Evolutionary conservation across 2,797 vertebrate genomes (phyloP).

Genomic region (Odontamblyopus rebecca): DNA sequence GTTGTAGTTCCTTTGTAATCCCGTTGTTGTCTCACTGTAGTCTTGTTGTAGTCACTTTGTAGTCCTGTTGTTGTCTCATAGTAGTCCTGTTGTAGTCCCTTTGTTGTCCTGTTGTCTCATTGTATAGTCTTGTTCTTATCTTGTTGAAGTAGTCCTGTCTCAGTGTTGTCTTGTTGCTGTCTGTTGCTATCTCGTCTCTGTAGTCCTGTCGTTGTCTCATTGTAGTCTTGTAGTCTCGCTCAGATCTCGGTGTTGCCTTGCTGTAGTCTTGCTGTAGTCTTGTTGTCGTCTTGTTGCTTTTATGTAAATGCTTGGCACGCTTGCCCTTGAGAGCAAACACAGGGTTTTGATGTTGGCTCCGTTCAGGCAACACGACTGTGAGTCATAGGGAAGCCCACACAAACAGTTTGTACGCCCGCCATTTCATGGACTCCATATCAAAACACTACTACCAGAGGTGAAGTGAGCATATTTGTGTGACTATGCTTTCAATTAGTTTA

Average conservation of each 20-base stretch:
- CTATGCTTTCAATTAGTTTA: background rate
- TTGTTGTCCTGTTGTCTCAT: too few relatives aligned
- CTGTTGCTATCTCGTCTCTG: too few relatives aligned
- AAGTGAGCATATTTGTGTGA: slow-evolving; percentile 4
- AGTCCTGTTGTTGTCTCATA: too few relatives aligned
- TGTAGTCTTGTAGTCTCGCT: too few relatives aligned
- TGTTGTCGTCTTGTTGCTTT: slow-evolving; percentile 47
- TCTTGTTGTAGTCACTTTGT: background rate
- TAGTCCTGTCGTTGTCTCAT: too few relatives aligned
- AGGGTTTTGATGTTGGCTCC: slow-evolving; percentile 69
- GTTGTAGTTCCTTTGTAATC: slow-evolving; percentile 15
- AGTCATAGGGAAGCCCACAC: slow-evolving; percentile 73
- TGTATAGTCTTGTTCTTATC: too few relatives aligned
- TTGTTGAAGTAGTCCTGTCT: too few relatives aligned
- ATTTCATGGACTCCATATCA: slow-evolving; percentile 43
- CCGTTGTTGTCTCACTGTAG: slow-evolving; percentile 13
- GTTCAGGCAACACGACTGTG: slow-evolving; percentile 69
- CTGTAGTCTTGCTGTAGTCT: slow-evolving; percentile 30
- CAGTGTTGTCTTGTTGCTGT: too few relatives aligned
- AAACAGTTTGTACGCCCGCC: slow-evolving; percentile 53
- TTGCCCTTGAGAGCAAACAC: slow-evolving; percentile 71
- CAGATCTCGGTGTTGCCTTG: background rate
- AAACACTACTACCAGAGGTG: slow-evolving; percentile 32
- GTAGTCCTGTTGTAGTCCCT: too few relatives aligned
- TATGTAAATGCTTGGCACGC: slow-evolving; percentile 68